Evolutionary conservation across 2,797 vertebrate species (phyloP), one percentile per base, ranked within the genome.

Genomic region (Potorous gilbertii): DNA sequence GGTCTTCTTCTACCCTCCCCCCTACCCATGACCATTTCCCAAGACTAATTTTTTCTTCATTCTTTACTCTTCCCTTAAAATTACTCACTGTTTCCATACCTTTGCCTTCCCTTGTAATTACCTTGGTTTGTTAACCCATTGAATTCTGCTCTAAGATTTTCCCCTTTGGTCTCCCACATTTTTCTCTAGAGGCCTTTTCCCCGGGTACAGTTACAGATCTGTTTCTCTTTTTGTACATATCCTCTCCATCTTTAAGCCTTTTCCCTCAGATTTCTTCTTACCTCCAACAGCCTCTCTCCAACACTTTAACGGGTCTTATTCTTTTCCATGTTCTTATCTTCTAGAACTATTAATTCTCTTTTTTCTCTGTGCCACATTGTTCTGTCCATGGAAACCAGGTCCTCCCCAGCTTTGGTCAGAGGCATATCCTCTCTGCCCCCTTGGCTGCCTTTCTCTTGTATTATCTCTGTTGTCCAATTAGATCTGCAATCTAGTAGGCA

Each of bases 311-410:
- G 21, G 50, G 21, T 24, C 40, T 87, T 50, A 87, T 95, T 93
- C 92, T 59, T 34, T 90, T 95, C 94, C 90, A 94, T 34, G 74
- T 91, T 94, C 59, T 50, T 94, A 6, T 46, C 56, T 91, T 3
- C 74, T 92, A 57, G 18, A 96, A 92, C 59, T 55, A 46, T 93
- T 27, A 28, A 50, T 4, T 94, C 93, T 94, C 91, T 94, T 54
- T 29, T 34, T 54, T 57, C 46, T 93, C 54, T 95, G 27, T 95
- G 54, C 92, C 66, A 91, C 54, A 89, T 87, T 92, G 90, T 52
- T 55, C n/a, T n/a, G 93, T 24, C 74, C 74, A 87, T 24, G 21
- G 74, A 87, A 87, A 1, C 74, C 40, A 46, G 12, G 74, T 27
- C 2, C 21, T 50, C 40, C 40, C 40, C 50, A 24, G 3, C 40